Conservation (phyloP, 1,140 invertebrate genomes). For the Drosophila setifemur region DNA sequence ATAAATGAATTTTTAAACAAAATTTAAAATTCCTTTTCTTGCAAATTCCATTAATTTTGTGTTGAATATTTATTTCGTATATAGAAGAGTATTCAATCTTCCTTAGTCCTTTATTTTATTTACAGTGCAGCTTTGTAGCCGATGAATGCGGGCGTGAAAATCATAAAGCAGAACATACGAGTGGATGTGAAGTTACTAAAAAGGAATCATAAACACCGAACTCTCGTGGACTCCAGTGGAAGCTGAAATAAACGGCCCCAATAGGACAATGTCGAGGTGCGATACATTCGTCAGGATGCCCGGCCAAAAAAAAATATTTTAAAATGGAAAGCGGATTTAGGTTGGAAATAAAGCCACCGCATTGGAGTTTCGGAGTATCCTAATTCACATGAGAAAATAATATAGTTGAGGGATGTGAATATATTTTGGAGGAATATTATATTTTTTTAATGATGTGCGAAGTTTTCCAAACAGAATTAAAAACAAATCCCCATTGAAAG, state of each 20-base stretch:
- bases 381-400: too few relatives aligned
- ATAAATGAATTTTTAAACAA: too few relatives aligned
- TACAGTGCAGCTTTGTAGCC: slow-evolving; percentile 46
- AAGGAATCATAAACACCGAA: slow-evolving; percentile 49
- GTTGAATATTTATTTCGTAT: too few relatives aligned
- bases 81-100: slow-evolving; percentile 6
- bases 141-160: slow-evolving; percentile 51
- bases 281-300: slow-evolving; percentile 29
- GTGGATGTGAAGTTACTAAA: slow-evolving; percentile 57
- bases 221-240: neutral
- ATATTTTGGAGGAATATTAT: too few relatives aligned
- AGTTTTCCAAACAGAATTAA: too few relatives aligned
- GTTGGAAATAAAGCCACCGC: neutral
- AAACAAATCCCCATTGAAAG: too few relatives aligned
- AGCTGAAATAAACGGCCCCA: slow-evolving; percentile 1
- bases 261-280: slow-evolving; percentile 20
- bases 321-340: neutral
- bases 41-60: too few relatives aligned
- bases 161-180: slow-evolving; percentile 73
- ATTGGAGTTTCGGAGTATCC: neutral
- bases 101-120: slow-evolving; percentile 53
- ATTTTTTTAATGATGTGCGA: too few relatives aligned
- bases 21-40: too few relatives aligned
- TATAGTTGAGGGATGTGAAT: too few relatives aligned
- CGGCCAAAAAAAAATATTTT: slow-evolving; percentile 1